phyloP scores from a whole-genome alignment of 2,888 invertebrate genomes.

The Phortica okadai region DNA sequence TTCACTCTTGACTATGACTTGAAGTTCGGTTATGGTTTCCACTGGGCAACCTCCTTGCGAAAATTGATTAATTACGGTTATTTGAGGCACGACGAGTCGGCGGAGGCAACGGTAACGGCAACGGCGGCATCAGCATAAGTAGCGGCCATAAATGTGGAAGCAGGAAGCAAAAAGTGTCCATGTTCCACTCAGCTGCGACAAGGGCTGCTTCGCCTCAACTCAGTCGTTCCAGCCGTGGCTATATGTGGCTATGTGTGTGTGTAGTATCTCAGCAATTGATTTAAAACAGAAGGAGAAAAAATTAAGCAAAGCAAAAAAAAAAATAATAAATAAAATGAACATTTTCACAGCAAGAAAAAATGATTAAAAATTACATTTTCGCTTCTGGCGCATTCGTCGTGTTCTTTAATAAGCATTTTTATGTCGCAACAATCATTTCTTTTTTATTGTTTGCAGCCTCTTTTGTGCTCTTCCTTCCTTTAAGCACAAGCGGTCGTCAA shows the following conservation, averaged over 20 bases:
- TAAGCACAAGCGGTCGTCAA: constrained; percentile 9
- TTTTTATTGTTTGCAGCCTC: neutral
- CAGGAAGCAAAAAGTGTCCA: constrained; percentile 59
- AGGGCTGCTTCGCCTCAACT: neutral
- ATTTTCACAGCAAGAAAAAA: constrained; percentile 36
- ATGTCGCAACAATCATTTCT: constrained; percentile 54
- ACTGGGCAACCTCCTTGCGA: constrained; percentile 60
- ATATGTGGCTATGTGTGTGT: neutral
- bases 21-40: constrained; percentile 24
- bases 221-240: neutral
- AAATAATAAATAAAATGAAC: neutral
- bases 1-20: constrained; percentile 55
- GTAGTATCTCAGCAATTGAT: constrained; percentile 59
- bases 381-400: constrained; percentile 54
- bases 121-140: constrained; percentile 58
- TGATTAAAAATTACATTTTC: constrained; percentile 43
- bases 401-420: constrained; percentile 62
- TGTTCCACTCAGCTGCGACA: constrained; percentile 58
- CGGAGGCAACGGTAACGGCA: neutral
- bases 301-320: constrained; percentile 10
- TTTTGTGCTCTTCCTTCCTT: neutral
- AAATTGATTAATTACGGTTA: constrained; percentile 72
- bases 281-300: constrained; percentile 42
- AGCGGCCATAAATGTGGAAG: constrained; percentile 63
- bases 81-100: constrained; percentile 43